phyloP scores from a whole-genome alignment of 1,140 invertebrate species.

The Aphelenchoides besseyi region DNA sequence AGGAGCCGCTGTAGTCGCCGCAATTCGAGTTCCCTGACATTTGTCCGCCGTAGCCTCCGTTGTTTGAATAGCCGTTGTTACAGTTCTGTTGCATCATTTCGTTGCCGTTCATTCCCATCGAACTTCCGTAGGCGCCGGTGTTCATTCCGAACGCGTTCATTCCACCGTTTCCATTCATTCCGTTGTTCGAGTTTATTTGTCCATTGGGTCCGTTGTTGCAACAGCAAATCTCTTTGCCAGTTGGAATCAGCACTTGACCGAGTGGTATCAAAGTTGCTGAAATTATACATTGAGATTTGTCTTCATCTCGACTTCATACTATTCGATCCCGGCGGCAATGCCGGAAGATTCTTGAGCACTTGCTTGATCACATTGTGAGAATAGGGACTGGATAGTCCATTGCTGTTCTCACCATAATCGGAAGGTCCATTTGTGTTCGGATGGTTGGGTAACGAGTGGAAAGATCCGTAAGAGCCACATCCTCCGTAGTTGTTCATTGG shows the following conservation, averaged over 20 bases:
- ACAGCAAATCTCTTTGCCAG: conserved; percentile 33
- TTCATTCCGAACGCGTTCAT: background rate
- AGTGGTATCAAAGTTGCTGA: conserved; percentile 36
- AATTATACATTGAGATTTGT: background rate
- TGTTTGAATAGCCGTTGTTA: background rate
- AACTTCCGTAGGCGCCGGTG: background rate
- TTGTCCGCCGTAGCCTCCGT: background rate
- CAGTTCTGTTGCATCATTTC: background rate
- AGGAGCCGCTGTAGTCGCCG: background rate
- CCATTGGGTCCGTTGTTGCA: background rate
- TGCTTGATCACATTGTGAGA: background rate
- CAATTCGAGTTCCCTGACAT: background rate
- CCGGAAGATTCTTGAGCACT: conserved; percentile 1
- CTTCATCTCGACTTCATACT: conserved; percentile 1
- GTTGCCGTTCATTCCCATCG: background rate
- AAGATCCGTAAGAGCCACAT: background rate
- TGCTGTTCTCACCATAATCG: too few species aligned
- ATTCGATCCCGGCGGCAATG: conserved; percentile 7
- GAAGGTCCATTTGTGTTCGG: background rate
- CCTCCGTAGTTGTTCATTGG: background rate
- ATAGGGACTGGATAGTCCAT: background rate
- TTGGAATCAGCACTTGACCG: conserved; percentile 38
- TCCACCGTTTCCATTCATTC: background rate
- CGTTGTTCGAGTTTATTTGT: background rate
- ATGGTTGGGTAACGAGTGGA: background rate